A percentile compares a stretch with the other conserved stretches of the same genome.
phyloP scores from a whole-genome alignment of 2,888 invertebrate species.

The Rutpela maculata region DNA sequence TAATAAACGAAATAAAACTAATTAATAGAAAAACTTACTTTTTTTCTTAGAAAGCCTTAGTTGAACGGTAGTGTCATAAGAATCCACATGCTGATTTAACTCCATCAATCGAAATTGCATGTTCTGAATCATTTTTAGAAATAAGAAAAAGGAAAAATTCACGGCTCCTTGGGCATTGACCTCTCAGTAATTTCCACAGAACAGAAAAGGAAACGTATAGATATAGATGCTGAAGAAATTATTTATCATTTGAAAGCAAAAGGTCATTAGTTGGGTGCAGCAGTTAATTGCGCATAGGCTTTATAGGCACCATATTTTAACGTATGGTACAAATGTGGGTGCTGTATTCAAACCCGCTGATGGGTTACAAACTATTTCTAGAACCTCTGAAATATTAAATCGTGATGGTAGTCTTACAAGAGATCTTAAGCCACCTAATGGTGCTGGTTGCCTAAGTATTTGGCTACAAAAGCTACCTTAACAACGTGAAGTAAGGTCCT shows the following conservation, averaged over 20 bases:
- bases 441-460: conserved; percentile 77
- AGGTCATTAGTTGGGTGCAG: conserved; percentile 83
- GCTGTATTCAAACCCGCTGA: conserved; percentile 67
- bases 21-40: too few species aligned
- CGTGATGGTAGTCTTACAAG: conserved; percentile 73
- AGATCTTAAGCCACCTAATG: conserved; percentile 69
- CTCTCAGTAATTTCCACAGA: conserved; percentile 88
- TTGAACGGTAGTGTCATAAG: too few species aligned
- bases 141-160: conserved; percentile 86
- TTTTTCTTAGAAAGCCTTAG: too few species aligned
- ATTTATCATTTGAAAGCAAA: conserved; percentile 89
- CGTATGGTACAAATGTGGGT: conserved; percentile 78
- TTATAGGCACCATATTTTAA: conserved; percentile 85
- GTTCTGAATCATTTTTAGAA: too few species aligned
- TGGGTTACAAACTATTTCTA: conserved; percentile 66
- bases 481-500: too few species aligned
- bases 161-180: conserved; percentile 88
- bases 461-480: conserved; percentile 87
- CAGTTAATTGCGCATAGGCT: conserved; percentile 85
- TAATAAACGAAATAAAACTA: too few species aligned
- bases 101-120: too few species aligned
- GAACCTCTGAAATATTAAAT: conserved; percentile 71
- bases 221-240: conserved; percentile 90
- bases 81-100: too few species aligned
- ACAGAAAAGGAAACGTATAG: conserved; percentile 82